Base-by-base conservation (phyloP, 2,113 vertebrate genomes). In the Anas platyrhynchos region DNA sequence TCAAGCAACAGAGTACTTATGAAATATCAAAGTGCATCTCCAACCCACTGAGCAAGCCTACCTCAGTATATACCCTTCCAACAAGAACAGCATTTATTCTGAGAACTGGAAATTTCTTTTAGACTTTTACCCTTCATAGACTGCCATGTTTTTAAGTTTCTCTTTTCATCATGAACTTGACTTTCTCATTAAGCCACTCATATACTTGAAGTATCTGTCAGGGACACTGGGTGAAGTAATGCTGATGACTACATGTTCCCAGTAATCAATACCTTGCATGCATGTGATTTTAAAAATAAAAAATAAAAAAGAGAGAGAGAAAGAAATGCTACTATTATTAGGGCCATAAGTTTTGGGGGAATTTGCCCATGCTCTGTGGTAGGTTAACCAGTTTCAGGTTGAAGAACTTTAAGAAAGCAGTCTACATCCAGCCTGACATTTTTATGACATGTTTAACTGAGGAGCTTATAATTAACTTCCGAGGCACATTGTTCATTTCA, bases 331-430 rank as follows among this genome's bases (percentile, higher is more conserved):
- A 73, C 61, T 11, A 36, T 38, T 23, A 73, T 41, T 13, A 78
- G 10, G 48, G 20, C 16, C 2, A 1, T 13, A 62, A 1, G 1
- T 41, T 74, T 32, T 18, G 58, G 72, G 6, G 26, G 23, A 46
- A 10, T 27, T 86, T 88, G 38, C 23, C n/a, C 52, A 52, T 7
- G 16, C 18, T 48, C 36, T 63, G 63, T 55, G 16, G 46, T 36
- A 67, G 11, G 18, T 22, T 62, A 52, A 36, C 43, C 15, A 81
- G 26, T 36, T 68, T 56, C 46, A 54, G 18, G 31, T 32, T 65
- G 50, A 94, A 44, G 54, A 89, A 48, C 44, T 54, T 88, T 2
- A 67, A 17, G 32, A 78, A 54, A 50, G 31, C 36, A 50, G 46
- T 25, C n/a, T 50, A 36, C 15, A 21, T 46, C 13, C 36, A 34